Evolutionary conservation across 2,888 invertebrate genomes (phyloP), one percentile per base, ranked within the genome.

Genomic region (Willowsia nigromaculata): DNA sequence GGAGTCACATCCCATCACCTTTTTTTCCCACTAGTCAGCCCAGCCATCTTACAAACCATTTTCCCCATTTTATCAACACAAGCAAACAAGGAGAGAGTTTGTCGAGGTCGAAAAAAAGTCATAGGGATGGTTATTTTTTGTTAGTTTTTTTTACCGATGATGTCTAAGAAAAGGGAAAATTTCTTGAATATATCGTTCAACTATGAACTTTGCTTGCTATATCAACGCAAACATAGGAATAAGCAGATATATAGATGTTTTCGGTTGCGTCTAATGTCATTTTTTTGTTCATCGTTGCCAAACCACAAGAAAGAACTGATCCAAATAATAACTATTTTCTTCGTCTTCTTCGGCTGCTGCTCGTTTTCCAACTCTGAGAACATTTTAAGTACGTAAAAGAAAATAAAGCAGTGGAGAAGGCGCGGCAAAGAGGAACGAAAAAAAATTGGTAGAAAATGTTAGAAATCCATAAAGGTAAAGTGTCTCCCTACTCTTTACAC

Each of bases 401-500:
- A 56, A 47, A 50, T 13, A 62, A 56, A 22, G 43, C 11, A 43
- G 37, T 50, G 9, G 33, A 1, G n/a, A 27, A 76, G 27, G 18
- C 30, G n/a, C 27, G 30, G 43, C 43, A 71, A 71, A 43, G 4
- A 33, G 37, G 62, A 59, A 33, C 33, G 13, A 27, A 33, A 33
- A 71, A 18, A 68, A 68, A 40, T 37, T n/a, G n/a, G n/a, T 15
- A 53, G 22, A 59, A 85, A 82, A 47, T 30, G 76, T 62, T 50
- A 74, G 83, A 88, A 88, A 88, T 82, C 74, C 82, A 74, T 71
- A 80, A 80, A 86, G 85, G 85, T 80, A 86, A 65, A 85, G 33
- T 50, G 74, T 18, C 47, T 87, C 68, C n/a, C 50, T 18, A 22
- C 53, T 27, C 62, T 25, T 5, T 15, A 11, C 11, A 27, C 62